phyloP scores from a whole-genome alignment of 2,888 invertebrate genomes.

The Euphydryas editha region DNA sequence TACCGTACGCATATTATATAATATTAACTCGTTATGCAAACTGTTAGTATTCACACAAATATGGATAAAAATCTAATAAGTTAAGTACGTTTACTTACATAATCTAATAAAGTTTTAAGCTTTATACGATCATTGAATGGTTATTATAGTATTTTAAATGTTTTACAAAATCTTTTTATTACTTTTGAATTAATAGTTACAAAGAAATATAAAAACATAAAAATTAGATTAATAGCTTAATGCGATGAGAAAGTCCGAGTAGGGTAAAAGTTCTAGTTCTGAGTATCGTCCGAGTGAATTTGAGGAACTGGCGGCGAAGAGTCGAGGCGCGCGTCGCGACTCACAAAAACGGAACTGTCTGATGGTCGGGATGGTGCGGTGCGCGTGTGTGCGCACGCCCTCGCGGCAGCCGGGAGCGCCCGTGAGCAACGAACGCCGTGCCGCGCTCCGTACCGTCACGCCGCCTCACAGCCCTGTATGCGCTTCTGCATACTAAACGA shows the following conservation, averaged over 20 bases:
- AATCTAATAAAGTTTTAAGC: background rate
- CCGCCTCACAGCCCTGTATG: conserved; percentile 31
- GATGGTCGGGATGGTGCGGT: conserved; percentile 55
- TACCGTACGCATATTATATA: too few species aligned
- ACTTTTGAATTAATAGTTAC: background rate
- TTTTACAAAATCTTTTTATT: too few species aligned
- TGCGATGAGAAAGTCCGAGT: conserved; percentile 45
- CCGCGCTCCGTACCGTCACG: conserved; percentile 39
- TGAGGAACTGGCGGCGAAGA: conserved; percentile 65
- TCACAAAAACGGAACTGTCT: conserved; percentile 75
- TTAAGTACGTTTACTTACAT: background rate
- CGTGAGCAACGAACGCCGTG: conserved; percentile 32
- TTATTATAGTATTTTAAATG: too few species aligned
- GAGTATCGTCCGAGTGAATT: conserved; percentile 69
- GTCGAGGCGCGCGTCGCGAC: conserved; percentile 71
- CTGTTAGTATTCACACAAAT: conserved; percentile 1
- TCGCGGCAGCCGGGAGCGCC: conserved; percentile 25
- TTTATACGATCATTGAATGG: background rate
- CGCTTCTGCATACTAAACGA: conserved; percentile 46
- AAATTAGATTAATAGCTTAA: conserved; percentile 24
- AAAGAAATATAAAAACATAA: background rate
- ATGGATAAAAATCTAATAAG: background rate
- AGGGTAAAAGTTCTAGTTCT: conserved; percentile 69
- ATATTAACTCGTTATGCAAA: conserved; percentile 36
- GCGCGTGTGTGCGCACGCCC: conserved; percentile 49